These are phyloP conservation scores for Villa cingulata DNA, from an alignment of 2,888 invertebrate species.

Conservation along the genomic window DNA sequence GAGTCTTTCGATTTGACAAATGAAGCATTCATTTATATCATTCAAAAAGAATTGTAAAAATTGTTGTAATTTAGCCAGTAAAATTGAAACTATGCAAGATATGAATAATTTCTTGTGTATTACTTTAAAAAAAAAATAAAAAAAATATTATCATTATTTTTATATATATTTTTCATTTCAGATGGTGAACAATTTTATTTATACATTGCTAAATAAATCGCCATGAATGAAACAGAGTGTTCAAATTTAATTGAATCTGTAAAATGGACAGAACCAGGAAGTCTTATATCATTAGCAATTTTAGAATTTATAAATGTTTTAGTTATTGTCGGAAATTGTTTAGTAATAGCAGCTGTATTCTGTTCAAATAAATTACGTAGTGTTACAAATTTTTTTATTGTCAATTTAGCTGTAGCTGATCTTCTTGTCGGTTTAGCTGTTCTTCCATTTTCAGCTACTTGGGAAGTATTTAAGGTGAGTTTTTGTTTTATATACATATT, in stretches of 20 bases:
- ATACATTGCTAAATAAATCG: slow-evolving; percentile 38
- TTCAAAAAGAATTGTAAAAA: no score
- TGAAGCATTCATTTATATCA: no score
- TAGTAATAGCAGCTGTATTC: slow-evolving; percentile 86
- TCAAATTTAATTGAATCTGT: slow-evolving; percentile 66
- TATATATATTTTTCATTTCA: slow-evolving; percentile 17
- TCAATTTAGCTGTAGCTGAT: slow-evolving; percentile 91
- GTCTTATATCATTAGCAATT: slow-evolving; percentile 61
- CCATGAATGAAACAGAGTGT: slow-evolving; percentile 70
- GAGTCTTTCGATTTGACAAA: no score
- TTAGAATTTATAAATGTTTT: slow-evolving; percentile 74
- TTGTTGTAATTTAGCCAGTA: no score
- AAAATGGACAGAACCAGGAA: slow-evolving; percentile 67
- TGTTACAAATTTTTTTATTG: slow-evolving; percentile 93
- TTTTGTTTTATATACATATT: background rate
- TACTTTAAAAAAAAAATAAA: no score
- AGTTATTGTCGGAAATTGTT: slow-evolving; percentile 78
- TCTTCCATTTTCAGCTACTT: slow-evolving; percentile 88
- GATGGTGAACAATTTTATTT: slow-evolving; percentile 30
- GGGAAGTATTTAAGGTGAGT: slow-evolving; percentile 78
- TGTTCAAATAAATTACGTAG: slow-evolving; percentile 83
- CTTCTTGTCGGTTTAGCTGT: slow-evolving; percentile 90
- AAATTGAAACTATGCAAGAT: no score
- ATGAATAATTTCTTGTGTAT: no score
- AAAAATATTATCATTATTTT: background rate